phyloP scores from a whole-genome alignment of 1,140 invertebrate species.

The Drosophila yakuba region DNA sequence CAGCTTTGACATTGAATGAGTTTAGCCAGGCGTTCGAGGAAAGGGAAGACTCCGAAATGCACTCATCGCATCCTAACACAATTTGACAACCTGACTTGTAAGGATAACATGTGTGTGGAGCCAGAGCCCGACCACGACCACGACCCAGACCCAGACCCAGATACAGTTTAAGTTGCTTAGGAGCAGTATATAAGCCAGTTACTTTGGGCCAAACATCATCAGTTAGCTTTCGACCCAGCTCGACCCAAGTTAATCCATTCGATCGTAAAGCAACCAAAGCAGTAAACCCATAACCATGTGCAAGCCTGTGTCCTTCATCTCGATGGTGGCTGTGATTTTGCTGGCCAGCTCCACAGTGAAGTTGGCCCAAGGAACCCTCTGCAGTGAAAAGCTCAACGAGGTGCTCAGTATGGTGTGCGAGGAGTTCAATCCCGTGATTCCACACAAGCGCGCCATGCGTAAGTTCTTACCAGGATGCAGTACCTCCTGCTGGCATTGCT shows the following conservation, averaged over 20 bases:
- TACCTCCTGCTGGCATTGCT: neutral
- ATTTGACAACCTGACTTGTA: conserved; percentile 50
- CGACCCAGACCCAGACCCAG: conserved; percentile 12
- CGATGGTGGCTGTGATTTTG: conserved; percentile 8
- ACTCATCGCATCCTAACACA: conserved; percentile 72
- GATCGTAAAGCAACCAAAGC: conserved; percentile 8
- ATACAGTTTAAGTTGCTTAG: neutral
- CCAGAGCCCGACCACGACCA: neutral
- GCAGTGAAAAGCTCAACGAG: conserved; percentile 54
- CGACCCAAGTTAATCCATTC: conserved; percentile 10
- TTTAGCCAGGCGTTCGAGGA: conserved; percentile 57
- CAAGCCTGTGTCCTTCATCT: conserved; percentile 5
- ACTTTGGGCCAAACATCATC: conserved; percentile 33
- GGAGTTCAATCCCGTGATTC: conserved; percentile 42
- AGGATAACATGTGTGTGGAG: conserved; percentile 22
- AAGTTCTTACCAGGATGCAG: conserved; percentile 36
- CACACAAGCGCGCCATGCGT: conserved; percentile 52
- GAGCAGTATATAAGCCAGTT: conserved; percentile 65
- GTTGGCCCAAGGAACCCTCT: conserved; percentile 20
- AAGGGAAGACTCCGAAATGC: conserved; percentile 37
- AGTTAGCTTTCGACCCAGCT: conserved; percentile 45
- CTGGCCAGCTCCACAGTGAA: conserved; percentile 12
- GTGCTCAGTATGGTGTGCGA: conserved; percentile 41
- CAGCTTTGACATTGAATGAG: conserved; percentile 79
- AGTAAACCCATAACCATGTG: conserved; percentile 17